These are phyloP conservation scores for Varecia variegata DNA, from an alignment of 2,797 vertebrate species.

Conservation along the genomic window DNA sequence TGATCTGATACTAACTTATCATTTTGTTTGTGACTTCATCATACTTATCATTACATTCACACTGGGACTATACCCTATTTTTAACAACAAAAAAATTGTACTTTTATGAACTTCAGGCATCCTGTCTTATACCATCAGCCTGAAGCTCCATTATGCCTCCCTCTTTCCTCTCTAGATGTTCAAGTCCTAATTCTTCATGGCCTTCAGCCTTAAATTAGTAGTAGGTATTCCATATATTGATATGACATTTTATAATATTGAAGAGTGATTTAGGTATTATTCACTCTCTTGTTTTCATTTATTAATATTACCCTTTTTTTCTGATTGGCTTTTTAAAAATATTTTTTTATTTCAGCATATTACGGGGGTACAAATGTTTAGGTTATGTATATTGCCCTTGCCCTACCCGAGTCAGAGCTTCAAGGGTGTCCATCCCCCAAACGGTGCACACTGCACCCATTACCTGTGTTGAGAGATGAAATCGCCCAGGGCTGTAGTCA, in stretches of 20 bases:
- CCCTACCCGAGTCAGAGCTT: too few relatives aligned
- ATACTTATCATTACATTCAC: background rate
- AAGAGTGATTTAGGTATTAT: background rate
- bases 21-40: background rate
- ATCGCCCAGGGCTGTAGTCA: background rate
- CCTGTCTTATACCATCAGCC: too few relatives aligned
- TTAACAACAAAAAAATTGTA: background rate
- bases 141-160: background rate
- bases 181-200: background rate
- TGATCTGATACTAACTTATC: background rate
- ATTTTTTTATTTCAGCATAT: too few relatives aligned
- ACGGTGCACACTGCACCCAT: too few relatives aligned
- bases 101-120: background rate
- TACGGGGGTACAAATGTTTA: too few relatives aligned
- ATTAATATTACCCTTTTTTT: background rate
- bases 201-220: background rate
- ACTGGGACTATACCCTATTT: background rate
- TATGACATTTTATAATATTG: background rate
- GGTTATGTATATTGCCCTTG: too few relatives aligned
- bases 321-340: background rate
- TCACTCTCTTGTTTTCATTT: background rate
- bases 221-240: background rate
- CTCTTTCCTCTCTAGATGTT: background rate
- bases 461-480: background rate
- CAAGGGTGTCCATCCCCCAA: too few relatives aligned